Evolutionary conservation across 2,888 invertebrate genomes (phyloP).

Genomic region (Cephus rjabovi): DNA sequence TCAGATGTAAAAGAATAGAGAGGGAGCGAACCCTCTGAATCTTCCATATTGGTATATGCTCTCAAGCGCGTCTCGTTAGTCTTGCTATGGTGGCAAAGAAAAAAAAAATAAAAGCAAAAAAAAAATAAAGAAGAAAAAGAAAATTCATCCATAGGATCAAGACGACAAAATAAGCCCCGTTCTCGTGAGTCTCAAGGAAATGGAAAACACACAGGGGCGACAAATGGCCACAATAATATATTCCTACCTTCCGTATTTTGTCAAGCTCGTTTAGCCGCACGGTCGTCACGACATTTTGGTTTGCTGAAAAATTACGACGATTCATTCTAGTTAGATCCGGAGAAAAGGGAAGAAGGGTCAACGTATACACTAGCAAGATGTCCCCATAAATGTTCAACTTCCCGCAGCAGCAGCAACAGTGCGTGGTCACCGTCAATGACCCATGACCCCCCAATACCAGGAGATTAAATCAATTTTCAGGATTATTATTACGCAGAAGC

Average conservation of each 20-base stretch:
- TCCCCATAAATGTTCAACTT: neutral
- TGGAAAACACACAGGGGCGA: slow-evolving; percentile 11
- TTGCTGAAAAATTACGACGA: slow-evolving; percentile 56
- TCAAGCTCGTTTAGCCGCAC: slow-evolving; percentile 56
- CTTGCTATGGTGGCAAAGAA: neutral
- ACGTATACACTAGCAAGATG: neutral
- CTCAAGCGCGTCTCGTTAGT: neutral
- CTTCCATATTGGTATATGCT: neutral
- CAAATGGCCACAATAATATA: slow-evolving; percentile 43
- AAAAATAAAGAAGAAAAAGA: neutral
- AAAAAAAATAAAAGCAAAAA: neutral
- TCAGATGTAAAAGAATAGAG: neutral
- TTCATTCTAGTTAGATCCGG: slow-evolving; percentile 62
- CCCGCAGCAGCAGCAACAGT: slow-evolving; percentile 21
- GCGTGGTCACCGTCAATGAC: slow-evolving; percentile 35
- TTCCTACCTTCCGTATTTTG: slow-evolving; percentile 57
- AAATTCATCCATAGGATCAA: neutral
- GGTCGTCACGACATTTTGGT: slow-evolving; percentile 31
- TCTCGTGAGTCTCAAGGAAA: neutral
- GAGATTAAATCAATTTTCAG: slow-evolving; percentile 37
- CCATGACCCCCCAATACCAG: slow-evolving; percentile 35
- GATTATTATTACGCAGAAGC: neutral
- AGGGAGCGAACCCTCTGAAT: neutral
- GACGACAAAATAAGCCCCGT: neutral
- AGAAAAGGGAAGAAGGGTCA: slow-evolving; percentile 5